Conservation (phyloP, 2,888 invertebrate species). For the Keiferia lycopersicella region DNA sequence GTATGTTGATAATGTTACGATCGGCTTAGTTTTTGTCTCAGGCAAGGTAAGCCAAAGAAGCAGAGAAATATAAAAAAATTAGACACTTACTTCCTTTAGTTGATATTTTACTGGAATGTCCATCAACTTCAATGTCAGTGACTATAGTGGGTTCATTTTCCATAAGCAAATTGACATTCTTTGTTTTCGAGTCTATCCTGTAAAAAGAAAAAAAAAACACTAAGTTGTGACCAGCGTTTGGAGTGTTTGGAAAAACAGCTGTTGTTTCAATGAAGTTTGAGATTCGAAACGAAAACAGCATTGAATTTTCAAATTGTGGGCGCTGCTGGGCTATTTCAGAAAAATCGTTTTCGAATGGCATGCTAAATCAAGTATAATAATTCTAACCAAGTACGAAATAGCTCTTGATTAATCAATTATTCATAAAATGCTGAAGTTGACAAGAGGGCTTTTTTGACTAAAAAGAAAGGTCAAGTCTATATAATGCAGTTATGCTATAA, state of each 20-base stretch:
- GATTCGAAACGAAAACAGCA: constrained; percentile 1
- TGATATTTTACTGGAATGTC: constrained; percentile 45
- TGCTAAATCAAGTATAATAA: too few relatives aligned
- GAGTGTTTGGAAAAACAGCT: background rate
- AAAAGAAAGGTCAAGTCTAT: too few relatives aligned
- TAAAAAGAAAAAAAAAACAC: constrained; percentile 30
- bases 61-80: background rate
- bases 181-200: constrained; percentile 57
- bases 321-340: too few relatives aligned
- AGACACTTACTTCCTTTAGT: constrained; percentile 59
- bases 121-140: constrained; percentile 48
- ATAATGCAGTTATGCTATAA: too few relatives aligned
- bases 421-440: too few relatives aligned
- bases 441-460: too few relatives aligned
- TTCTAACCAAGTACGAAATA: too few relatives aligned
- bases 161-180: constrained; percentile 57
- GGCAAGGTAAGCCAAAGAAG: too few relatives aligned
- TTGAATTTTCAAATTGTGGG: background rate
- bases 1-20: too few relatives aligned
- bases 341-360: too few relatives aligned
- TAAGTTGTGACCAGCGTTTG: background rate
- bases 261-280: background rate
- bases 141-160: constrained; percentile 50
- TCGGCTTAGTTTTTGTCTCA: too few relatives aligned
- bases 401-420: too few relatives aligned